Percentiles rank a stretch among this genome's conserved stretches.
Conservation (phyloP, 2,113 vertebrate genomes). For the Boleophthalmus pectinirostris region DNA sequence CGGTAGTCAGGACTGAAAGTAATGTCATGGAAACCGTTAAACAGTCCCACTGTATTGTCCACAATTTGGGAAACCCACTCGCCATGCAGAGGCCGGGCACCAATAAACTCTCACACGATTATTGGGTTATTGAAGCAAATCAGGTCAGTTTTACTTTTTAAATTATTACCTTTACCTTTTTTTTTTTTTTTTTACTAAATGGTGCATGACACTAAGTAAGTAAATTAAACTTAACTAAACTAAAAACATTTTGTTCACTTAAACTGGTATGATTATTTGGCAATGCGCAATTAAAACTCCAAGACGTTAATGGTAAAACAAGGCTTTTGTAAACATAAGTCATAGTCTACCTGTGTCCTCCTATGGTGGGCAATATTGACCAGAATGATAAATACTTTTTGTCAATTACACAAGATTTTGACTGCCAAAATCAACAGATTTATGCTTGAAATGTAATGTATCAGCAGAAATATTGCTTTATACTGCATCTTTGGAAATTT, state of each 20-base stretch:
- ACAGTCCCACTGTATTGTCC: slow-evolving; percentile 38
- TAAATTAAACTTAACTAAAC: too few relatives aligned
- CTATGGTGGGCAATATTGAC: not conserved
- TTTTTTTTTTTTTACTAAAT: too few relatives aligned
- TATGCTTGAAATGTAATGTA: too few relatives aligned
- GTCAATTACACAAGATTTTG: too few relatives aligned
- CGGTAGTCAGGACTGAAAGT: slow-evolving; percentile 83
- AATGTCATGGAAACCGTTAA: slow-evolving; percentile 79
- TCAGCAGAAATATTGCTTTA: too few relatives aligned
- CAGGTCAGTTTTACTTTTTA: slow-evolving; percentile 26
- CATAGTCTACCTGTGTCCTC: not conserved
- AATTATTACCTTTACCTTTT: slow-evolving; percentile 14
- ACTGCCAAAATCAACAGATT: too few relatives aligned
- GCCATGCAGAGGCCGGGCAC: slow-evolving; percentile 57
- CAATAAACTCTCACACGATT: slow-evolving; percentile 51
- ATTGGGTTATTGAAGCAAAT: slow-evolving; percentile 31
- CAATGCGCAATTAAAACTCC: not conserved
- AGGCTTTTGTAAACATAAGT: slow-evolving; percentile 5
- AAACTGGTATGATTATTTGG: not conserved
- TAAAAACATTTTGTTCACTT: slow-evolving; percentile 29
- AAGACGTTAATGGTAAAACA: not conserved
- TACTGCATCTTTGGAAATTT: too few relatives aligned
- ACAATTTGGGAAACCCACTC: slow-evolving; percentile 50
- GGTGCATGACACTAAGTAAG: too few relatives aligned
- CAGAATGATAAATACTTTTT: too few relatives aligned